These are phyloP conservation scores for Sarcophaga rosellei DNA, from an alignment of 2,888 invertebrate species.

Conservation along the genomic window DNA sequence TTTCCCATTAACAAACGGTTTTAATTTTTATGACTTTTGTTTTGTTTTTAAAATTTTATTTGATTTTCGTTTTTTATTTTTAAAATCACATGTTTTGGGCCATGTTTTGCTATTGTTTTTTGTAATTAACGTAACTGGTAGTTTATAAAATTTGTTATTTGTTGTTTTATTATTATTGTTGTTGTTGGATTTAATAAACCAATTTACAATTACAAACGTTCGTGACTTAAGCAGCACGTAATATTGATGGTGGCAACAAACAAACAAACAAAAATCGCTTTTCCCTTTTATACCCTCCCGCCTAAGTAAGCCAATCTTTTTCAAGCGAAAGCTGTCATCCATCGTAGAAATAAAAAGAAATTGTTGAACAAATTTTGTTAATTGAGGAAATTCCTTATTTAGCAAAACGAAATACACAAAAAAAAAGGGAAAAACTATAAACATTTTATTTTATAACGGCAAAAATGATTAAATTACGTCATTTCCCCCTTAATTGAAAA, in stretches of 20 bases:
- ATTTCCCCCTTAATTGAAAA: too few relatives aligned
- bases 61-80: not conserved
- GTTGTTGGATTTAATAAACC: slow-evolving; percentile 49
- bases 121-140: slow-evolving; percentile 7
- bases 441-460: too few relatives aligned
- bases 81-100: slow-evolving; percentile 45
- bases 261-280: not conserved
- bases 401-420: too few relatives aligned
- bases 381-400: slow-evolving; percentile 32
- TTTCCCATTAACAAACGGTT: not conserved
- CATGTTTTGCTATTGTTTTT: slow-evolving; percentile 31
- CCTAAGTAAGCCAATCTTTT: too few relatives aligned
- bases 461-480: too few relatives aligned
- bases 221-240: slow-evolving; percentile 62
- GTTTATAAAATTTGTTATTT: not conserved
- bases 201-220: slow-evolving; percentile 65
- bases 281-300: not conserved
- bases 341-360: not conserved
- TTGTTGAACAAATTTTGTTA: slow-evolving; percentile 22
- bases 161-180: not conserved
- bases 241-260: slow-evolving; percentile 29
- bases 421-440: too few relatives aligned
- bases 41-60: not conserved
- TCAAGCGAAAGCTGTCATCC: too few relatives aligned
- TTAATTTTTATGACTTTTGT: not conserved